Conservation (phyloP, 2,113 vertebrate genomes). For the Balaenoptera acutorostrata region DNA sequence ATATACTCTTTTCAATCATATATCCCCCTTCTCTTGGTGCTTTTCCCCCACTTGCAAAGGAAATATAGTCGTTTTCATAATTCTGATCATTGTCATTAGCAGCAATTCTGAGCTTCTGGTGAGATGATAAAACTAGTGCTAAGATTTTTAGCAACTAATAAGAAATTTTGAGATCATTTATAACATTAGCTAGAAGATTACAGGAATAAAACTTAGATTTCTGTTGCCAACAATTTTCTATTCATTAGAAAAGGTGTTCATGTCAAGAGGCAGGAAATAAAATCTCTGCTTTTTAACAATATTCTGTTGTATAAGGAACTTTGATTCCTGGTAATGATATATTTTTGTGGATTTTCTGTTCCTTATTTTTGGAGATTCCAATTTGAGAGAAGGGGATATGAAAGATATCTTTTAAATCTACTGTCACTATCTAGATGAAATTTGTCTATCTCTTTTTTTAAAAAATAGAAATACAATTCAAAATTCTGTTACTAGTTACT, state of each 20-base stretch:
- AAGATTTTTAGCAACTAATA: background rate
- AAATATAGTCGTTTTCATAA: background rate
- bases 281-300: background rate
- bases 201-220: background rate
- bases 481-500: background rate
- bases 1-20: background rate
- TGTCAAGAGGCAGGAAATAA: background rate
- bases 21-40: background rate
- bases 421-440: background rate
- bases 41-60: background rate
- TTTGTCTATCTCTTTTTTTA: background rate
- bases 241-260: background rate
- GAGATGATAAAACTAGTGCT: background rate
- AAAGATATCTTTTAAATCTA: background rate
- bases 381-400: background rate
- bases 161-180: background rate
- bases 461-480: background rate
- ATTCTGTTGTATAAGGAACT: background rate
- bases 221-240: background rate
- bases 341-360: background rate
- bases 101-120: background rate
- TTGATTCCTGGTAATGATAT: background rate
- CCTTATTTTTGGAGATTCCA: background rate
- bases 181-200: background rate
- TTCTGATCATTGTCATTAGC: background rate